phyloP scores from a whole-genome alignment of 2,113 vertebrate species.

The Ploceus nigricollis region DNA sequence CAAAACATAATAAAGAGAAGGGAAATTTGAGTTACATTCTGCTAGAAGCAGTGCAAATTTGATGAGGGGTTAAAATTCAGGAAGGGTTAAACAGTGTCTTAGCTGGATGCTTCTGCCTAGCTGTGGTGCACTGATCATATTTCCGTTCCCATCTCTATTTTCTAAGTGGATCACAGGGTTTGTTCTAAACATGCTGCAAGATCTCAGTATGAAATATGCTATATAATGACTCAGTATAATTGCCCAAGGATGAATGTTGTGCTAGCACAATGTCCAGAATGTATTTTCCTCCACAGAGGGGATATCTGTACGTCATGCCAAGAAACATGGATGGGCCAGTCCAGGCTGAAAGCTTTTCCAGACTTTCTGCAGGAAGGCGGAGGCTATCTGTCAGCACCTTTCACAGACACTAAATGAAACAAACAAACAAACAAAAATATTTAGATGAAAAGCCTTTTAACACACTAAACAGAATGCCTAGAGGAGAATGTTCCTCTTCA shows the following conservation, averaged over 20 bases:
- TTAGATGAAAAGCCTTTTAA: slow-evolving; percentile 21
- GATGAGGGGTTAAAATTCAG: neutral
- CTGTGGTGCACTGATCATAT: neutral
- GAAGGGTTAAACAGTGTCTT: neutral
- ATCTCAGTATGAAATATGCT: neutral
- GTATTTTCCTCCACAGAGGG: neutral
- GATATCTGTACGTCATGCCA: fast-evolving
- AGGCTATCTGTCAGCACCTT: neutral
- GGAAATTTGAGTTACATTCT: neutral
- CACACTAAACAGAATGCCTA: neutral
- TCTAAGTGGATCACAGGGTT: neutral
- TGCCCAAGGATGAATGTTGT: neutral
- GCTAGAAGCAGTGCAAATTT: neutral
- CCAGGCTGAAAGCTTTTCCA: neutral
- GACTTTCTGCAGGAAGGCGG: neutral
- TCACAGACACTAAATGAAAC: neutral
- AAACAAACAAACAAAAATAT: neutral
- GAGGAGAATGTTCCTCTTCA: neutral
- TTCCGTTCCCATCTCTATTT: neutral
- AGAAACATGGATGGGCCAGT: fast-evolving
- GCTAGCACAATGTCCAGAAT: neutral
- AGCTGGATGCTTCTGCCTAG: neutral
- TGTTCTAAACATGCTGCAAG: neutral
- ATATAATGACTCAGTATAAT: neutral
- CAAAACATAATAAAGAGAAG: neutral